Evolutionary conservation across 2,113 vertebrate species (phyloP).

Genomic region (Corythaeola cristata): DNA sequence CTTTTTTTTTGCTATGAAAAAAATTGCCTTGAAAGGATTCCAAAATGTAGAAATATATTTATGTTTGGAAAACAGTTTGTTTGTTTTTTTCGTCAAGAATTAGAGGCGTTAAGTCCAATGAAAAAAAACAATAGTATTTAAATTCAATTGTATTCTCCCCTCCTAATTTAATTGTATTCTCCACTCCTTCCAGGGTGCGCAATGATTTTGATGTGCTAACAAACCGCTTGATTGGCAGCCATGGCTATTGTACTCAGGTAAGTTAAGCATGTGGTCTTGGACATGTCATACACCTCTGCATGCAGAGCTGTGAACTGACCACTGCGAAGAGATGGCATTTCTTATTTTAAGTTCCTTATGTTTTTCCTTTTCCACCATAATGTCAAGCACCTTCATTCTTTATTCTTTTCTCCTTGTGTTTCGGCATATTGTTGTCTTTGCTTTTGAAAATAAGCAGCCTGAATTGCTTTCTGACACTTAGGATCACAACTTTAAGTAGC

Average conservation of each 20-base stretch:
- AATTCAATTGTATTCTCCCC: not conserved
- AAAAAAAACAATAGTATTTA: not conserved
- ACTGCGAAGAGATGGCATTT: not conserved
- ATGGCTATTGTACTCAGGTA: slow-evolving; percentile 97
- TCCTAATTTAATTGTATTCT: not conserved
- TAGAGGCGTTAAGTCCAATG: not conserved
- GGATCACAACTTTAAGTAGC: not conserved
- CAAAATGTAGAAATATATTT: not conserved
- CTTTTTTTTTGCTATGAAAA: not conserved
- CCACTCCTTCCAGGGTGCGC: slow-evolving; percentile 77
- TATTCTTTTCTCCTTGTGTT: not conserved
- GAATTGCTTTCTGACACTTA: not conserved
- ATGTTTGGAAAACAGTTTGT: not conserved
- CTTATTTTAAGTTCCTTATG: not conserved
- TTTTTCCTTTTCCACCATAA: not conserved
- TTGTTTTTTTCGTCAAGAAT: not conserved
- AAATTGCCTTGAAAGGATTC: not conserved
- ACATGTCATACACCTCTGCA: not conserved
- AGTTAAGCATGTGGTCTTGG: not conserved
- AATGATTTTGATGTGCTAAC: slow-evolving; percentile 89
- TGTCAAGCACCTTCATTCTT: not conserved
- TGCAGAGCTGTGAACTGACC: not conserved
- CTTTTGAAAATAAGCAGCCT: not conserved
- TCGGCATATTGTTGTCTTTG: not conserved
- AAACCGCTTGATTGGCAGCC: slow-evolving; percentile 86